phyloP scores from a whole-genome alignment of 1,140 invertebrate species.

The Rhagoletis pomonella region DNA sequence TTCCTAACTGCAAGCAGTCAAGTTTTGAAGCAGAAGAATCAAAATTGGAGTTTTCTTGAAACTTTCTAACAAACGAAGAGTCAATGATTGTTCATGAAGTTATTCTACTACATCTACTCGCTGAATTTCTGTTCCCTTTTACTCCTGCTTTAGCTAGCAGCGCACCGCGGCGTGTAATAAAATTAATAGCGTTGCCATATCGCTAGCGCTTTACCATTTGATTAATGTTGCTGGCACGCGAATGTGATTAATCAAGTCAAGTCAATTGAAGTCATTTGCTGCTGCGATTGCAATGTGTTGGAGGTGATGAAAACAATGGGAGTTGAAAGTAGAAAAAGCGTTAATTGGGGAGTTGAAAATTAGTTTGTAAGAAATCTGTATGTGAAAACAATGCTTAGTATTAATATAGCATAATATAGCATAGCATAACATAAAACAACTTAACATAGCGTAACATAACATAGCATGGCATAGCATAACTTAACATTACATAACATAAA shows the following conservation, averaged over 20 bases:
- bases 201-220: constrained; percentile 28
- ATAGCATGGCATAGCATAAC: no score
- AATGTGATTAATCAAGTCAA: constrained; percentile 52
- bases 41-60: constrained; percentile 18
- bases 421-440: no score
- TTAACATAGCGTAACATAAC: no score
- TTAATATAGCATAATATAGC: no score
- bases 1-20: background rate
- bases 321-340: background rate
- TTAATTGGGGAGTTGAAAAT: background rate
- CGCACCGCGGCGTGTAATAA: background rate
- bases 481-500: no score
- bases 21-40: background rate
- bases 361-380: no score
- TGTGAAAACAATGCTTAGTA: no score
- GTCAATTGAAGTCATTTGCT: constrained; percentile 29
- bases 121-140: background rate
- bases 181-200: constrained; percentile 51
- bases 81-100: background rate
- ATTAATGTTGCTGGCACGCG: constrained; percentile 37
- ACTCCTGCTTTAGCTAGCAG: background rate
- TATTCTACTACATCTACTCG: background rate
- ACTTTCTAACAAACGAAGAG: background rate
- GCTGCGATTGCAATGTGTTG: background rate
- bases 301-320: background rate